Conservation (phyloP, 2,888 invertebrate genomes). For the Pycnomerus fuliginosus region DNA sequence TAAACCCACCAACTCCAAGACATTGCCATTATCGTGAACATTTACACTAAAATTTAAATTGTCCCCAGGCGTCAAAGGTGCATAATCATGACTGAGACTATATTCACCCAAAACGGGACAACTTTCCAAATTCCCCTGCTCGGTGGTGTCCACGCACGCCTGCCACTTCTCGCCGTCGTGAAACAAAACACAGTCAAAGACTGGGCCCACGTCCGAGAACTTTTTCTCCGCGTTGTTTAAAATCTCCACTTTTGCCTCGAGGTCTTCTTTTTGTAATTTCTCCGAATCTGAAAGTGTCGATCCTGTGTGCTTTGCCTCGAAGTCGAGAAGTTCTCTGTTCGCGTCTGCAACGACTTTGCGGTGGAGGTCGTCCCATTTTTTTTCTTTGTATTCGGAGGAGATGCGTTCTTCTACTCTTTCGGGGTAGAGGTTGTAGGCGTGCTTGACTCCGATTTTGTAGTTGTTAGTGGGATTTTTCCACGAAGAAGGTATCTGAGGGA, state of each 20-base stretch:
- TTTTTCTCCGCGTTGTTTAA: conserved; percentile 84
- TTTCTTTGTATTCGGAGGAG: conserved; percentile 69
- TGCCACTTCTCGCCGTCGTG: conserved; percentile 91
- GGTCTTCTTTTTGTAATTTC: conserved; percentile 83
- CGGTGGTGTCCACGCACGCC: conserved; percentile 82
- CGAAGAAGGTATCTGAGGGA: conserved; percentile 77
- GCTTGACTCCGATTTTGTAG: conserved; percentile 85
- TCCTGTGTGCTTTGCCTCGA: conserved; percentile 57
- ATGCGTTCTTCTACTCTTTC: conserved; percentile 79
- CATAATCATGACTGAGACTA: conserved; percentile 74
- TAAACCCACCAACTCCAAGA: conserved; percentile 90
- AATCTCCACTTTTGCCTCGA: conserved; percentile 82
- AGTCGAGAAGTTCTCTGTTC: conserved; percentile 70
- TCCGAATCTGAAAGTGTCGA: conserved; percentile 58
- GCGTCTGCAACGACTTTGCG: conserved; percentile 78
- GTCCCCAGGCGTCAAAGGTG: conserved; percentile 73
- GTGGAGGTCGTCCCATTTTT: conserved; percentile 82
- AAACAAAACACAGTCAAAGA: conserved; percentile 92
- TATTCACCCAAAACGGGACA: conserved; percentile 82
- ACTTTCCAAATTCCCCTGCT: conserved; percentile 75
- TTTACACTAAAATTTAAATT: conserved; percentile 88
- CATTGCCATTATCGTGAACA: conserved; percentile 86
- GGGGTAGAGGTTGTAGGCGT: conserved; percentile 85
- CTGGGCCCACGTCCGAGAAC: conserved; percentile 81
- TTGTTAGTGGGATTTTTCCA: conserved; percentile 85